Evolutionary conservation across 1,140 invertebrate species (phyloP).

Genomic region (Chironomus striatipennis): DNA sequence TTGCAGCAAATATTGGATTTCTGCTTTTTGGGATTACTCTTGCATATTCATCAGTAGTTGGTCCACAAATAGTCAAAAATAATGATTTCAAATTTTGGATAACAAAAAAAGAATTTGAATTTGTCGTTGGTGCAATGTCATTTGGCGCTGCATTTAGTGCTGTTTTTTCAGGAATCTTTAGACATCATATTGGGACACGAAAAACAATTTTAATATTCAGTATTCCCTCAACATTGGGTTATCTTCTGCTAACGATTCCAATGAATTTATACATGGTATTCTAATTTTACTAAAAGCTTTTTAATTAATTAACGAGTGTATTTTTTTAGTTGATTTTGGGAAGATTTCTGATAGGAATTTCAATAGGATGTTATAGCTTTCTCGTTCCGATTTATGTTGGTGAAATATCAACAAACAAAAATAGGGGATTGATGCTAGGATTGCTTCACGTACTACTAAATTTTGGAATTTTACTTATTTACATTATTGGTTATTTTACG

Average conservation of each 20-base stretch:
- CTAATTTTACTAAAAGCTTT: not conserved
- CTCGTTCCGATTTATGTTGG: conserved; percentile 61
- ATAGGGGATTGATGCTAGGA: conserved; percentile 60
- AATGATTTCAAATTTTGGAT: not conserved
- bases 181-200: not conserved
- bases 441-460: conserved; percentile 51
- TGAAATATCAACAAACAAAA: conserved; percentile 57
- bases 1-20: not conserved
- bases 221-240: not conserved
- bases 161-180: not conserved
- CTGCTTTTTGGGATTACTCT: not conserved
- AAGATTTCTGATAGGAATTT: conserved; percentile 58
- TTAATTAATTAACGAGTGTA: not conserved
- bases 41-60: not conserved
- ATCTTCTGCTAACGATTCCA: not conserved
- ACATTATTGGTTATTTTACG: conserved; percentile 44
- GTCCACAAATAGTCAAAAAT: not conserved
- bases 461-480: conserved; percentile 53
- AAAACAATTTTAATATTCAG: not conserved
- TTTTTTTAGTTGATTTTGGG: conserved; percentile 37
- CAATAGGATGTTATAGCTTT: conserved; percentile 60
- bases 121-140: not conserved
- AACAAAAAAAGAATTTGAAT: not conserved
- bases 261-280: not conserved
- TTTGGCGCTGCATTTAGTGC: not conserved